phyloP scores from a whole-genome alignment of 2,113 vertebrate genomes.

The Psettodes erumei region DNA sequence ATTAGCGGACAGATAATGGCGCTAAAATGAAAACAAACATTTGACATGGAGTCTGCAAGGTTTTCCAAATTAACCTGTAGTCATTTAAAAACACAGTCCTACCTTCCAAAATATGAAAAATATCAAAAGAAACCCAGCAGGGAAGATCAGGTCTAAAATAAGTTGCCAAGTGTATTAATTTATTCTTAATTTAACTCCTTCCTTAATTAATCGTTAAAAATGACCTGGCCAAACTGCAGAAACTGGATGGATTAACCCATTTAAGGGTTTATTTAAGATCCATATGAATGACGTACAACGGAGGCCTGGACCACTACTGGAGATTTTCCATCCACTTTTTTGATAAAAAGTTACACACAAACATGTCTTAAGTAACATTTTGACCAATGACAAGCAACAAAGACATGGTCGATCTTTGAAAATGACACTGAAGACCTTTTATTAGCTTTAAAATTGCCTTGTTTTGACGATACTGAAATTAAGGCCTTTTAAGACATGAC shows the following conservation, averaged over 20 bases:
- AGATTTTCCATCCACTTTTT: neutral
- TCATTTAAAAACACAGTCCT: too few relatives aligned
- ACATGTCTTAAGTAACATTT: neutral
- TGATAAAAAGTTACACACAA: neutral
- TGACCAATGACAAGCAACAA: too few relatives aligned
- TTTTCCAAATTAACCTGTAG: neutral
- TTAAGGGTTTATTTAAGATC: neutral
- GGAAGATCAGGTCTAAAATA: neutral
- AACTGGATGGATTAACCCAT: neutral
- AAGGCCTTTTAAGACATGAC: neutral
- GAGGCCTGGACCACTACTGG: neutral
- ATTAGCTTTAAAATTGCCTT: neutral
- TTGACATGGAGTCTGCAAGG: neutral
- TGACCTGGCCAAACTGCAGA: neutral
- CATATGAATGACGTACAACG: neutral
- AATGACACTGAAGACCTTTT: neutral
- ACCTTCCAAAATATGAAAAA: neutral
- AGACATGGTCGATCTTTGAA: neutral
- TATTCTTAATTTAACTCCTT: neutral
- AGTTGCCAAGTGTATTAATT: neutral
- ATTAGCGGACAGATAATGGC: neutral
- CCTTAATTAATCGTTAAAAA: neutral
- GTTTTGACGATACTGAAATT: neutral
- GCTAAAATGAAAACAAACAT: neutral
- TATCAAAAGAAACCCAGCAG: neutral